Conservation (phyloP, 2,888 invertebrate species). For the Mesorhabditis belari region DNA sequence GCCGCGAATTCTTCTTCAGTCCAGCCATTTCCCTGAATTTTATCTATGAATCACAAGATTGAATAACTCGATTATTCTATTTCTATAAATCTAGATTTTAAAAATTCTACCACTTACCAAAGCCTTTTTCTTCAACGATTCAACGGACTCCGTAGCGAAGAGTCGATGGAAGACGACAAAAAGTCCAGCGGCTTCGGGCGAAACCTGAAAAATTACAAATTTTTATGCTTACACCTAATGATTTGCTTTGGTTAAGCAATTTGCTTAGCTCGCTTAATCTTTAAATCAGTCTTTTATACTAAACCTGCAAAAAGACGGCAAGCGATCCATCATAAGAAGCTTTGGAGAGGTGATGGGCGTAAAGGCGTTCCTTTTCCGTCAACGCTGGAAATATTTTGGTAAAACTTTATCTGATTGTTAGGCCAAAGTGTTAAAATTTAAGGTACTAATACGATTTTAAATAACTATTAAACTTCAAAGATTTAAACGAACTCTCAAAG, state of each 20-base stretch:
- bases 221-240: too few relatives aligned
- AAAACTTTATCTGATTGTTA: too few relatives aligned
- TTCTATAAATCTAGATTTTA: background rate
- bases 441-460: too few relatives aligned
- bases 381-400: constrained; percentile 17
- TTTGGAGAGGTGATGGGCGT: constrained; percentile 82
- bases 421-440: too few relatives aligned
- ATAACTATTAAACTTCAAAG: background rate
- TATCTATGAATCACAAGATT: background rate
- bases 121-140: constrained; percentile 64
- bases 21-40: constrained; percentile 18
- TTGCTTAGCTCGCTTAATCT: too few relatives aligned
- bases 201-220: constrained; percentile 63
- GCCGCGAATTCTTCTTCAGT: constrained; percentile 31
- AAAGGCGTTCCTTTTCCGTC: constrained; percentile 67
- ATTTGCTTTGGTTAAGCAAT: too few relatives aligned
- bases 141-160: constrained; percentile 68
- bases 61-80: background rate
- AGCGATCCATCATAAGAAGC: constrained; percentile 86
- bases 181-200: constrained; percentile 82
- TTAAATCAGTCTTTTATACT: background rate
- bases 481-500: constrained; percentile 65
- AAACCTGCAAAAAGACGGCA: constrained; percentile 70
- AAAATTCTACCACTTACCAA: constrained; percentile 43
- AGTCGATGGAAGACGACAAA: constrained; percentile 77